A percentile compares a stretch with the other conserved stretches of the same genome.
These are phyloP conservation scores for Callithrix jacchus DNA, from an alignment of 2,113 vertebrate species.

Conservation along the genomic window DNA sequence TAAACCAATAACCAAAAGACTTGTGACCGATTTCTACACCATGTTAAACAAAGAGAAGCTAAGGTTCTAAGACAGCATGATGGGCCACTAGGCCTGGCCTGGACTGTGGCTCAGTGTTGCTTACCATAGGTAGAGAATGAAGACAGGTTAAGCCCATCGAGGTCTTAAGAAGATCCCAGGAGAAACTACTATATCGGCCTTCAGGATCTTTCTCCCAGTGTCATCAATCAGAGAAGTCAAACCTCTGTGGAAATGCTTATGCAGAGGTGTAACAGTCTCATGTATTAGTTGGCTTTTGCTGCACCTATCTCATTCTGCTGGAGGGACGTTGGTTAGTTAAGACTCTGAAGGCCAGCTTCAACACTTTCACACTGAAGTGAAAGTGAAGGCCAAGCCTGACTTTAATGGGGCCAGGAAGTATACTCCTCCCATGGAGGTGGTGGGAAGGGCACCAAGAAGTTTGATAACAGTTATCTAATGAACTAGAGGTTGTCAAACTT, in stretches of 20 bases:
- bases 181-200: background rate
- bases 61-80: background rate
- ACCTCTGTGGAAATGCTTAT: background rate
- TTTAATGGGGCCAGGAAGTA: background rate
- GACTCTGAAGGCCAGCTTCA: background rate
- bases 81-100: background rate
- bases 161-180: background rate
- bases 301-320: background rate
- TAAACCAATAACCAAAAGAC: background rate
- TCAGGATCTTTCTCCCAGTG: background rate
- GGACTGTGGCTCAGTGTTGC: background rate
- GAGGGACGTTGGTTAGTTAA: background rate
- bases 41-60: background rate
- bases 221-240: background rate
- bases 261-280: background rate
- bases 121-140: background rate
- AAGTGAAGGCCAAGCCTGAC: no score
- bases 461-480: background rate
- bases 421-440: background rate
- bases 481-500: background rate
- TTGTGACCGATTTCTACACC: background rate
- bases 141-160: background rate
- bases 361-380: background rate
- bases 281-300: background rate
- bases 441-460: background rate